Conservation (phyloP, 2,888 invertebrate species). For the Allolobophora icterica region DNA sequence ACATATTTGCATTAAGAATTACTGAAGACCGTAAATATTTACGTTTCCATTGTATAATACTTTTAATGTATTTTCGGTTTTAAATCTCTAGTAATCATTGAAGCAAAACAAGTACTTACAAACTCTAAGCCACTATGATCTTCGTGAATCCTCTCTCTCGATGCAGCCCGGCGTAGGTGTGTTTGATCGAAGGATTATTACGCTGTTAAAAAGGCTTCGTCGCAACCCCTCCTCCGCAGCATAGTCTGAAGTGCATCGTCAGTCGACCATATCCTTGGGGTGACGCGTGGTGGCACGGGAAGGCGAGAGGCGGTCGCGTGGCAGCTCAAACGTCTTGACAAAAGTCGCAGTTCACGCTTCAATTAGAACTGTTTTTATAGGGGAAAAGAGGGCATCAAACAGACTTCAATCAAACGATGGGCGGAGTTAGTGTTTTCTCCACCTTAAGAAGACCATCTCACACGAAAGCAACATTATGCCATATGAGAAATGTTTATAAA, state of each 20-base stretch:
- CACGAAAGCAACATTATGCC: background rate
- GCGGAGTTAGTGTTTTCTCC: background rate
- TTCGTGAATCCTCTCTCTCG: background rate
- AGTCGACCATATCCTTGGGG: background rate
- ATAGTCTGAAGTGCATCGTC: background rate
- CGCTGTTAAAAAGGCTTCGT: background rate
- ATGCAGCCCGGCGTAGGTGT: background rate
- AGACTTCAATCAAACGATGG: background rate
- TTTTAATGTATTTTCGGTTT: background rate
- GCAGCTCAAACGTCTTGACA: conserved; percentile 9
- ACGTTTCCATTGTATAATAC: background rate
- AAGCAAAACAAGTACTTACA: background rate
- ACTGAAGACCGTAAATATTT: background rate
- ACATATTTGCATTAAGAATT: background rate
- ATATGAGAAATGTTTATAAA: background rate
- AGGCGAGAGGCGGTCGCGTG: conserved; percentile 6
- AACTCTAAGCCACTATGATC: background rate
- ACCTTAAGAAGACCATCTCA: background rate
- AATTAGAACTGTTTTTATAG: background rate
- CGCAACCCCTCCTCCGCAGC: background rate
- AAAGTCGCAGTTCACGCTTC: background rate
- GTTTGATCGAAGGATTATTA: background rate
- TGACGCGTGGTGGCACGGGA: background rate
- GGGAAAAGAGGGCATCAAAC: background rate
- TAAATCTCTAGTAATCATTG: background rate